Evolutionary conservation across 64 coral and sea anemone species (phyloP), one percentile per base, ranked within the genome.

Genomic region (Anthopleura sola): DNA sequence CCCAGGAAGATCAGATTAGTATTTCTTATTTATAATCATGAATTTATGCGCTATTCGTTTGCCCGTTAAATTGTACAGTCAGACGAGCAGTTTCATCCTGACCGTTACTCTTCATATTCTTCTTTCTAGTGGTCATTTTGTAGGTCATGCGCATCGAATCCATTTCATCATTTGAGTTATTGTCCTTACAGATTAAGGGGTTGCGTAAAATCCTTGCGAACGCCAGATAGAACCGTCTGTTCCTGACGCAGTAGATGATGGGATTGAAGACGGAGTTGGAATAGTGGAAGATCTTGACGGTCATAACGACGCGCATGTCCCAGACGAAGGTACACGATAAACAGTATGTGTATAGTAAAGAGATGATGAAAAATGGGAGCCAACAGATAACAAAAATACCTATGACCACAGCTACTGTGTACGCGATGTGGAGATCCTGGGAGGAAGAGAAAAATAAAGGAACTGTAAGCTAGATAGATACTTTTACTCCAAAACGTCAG

Each of bases 221-320:
- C 5, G 94, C 94, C 20, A 37, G 74, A 60, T 92, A 86, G 81
- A 96, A 96, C 1, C 87, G 78, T 62, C 84, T 91, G 49, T 92
- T 96, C n/a, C 90, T 88, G 15, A 92, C 87, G 38, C 86, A 88
- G 36, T 96, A 96, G 38, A 96, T 89, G 29, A 96, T 54, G 28
- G 94, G 94, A 53, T 96, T 96, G 53, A 87, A 88, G 38, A 82
- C 94, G 5, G 90, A 92, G 90, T 96, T 96, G 20, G 86, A 90
- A 83, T 89, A 96, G 50, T 96, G 94, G 44, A 96, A 86, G 78
- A 96, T 28, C 68, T 96, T 96, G n/a, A 92, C 86, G 37, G 68
- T 48, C 93, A 95, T 88, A 6, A 96, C 21, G 0, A 89, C 90
- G 55, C 86, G 93, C 68, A 83, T 29, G 85, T 93, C 90, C 87